Evolutionary conservation across 1,140 invertebrate genomes (phyloP), one percentile per base, ranked within the genome.

Genomic region (Aphelenchoides fujianensis): DNA sequence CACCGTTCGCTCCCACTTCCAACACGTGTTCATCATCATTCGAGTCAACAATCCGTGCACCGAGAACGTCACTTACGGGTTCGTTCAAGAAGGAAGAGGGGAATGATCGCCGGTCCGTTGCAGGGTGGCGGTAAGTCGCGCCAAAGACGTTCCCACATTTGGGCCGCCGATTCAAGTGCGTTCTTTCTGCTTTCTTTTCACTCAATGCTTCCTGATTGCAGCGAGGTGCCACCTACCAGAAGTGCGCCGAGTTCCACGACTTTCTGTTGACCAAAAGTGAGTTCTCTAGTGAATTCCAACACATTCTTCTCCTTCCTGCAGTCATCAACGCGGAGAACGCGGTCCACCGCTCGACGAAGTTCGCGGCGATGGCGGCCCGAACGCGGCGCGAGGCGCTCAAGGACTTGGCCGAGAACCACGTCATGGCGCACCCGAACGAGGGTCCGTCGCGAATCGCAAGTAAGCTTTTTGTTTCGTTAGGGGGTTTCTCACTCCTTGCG

Each of bases 301-400:
- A n/a, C n/a, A n/a, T n/a, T n/a, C n/a, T n/a, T n/a, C n/a, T n/a
- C n/a, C n/a, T n/a, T n/a, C n/a, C n/a, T 84, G 35, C 55, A 87
- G 92, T 95, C 27, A 94, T 98, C 54, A 98, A 98, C 87, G 95
- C 92, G 27, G 95, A 98, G 86, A 97, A 97, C 87, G 94, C 94
- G 16, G 94, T 93, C 9, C 71, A 73, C 54, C 23, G 91, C 72
- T 95, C 93, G 7, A 92, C 96, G 81, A 97, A 97, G 86, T 98
- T 98, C 87, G 91, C 91, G 57, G 94, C 92, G 2, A 97, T 98
- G 94, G 94, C 95, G 2, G 93, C 92, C 5, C 88, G 95, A 81
- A 97, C 95, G 19, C 88, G 94, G 79, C 92, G 95, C 84, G 95
- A 97, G 86, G 96, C 96, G 85, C 87, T 97, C 69, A 97, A 95